phyloP scores from a whole-genome alignment of 2,888 invertebrate species.

The Aspidapion aeneum region DNA sequence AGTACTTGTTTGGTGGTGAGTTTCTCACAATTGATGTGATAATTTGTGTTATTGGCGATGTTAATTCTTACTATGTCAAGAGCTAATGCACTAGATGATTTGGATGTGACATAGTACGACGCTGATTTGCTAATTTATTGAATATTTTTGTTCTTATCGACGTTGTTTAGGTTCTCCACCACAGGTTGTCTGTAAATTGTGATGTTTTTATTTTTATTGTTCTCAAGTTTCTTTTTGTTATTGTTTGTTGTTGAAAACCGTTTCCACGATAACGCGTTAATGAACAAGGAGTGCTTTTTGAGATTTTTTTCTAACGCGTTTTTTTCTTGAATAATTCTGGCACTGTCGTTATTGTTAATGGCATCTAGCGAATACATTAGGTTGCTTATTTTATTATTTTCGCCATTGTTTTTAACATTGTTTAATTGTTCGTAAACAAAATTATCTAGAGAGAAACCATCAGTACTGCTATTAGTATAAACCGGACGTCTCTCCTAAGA shows the following conservation, averaged over 20 bases:
- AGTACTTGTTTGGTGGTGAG: slow-evolving; percentile 52
- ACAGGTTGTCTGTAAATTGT: slow-evolving; percentile 73
- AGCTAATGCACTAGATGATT: slow-evolving; percentile 48
- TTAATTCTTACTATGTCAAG: slow-evolving; percentile 62
- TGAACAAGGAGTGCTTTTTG: slow-evolving; percentile 92
- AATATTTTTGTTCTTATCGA: slow-evolving; percentile 83
- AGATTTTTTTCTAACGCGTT: slow-evolving; percentile 84
- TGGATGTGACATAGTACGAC: slow-evolving; percentile 43
- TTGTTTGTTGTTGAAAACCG: slow-evolving; percentile 87
- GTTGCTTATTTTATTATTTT: slow-evolving; percentile 51
- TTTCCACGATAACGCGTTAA: slow-evolving; percentile 95
- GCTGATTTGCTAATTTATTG: slow-evolving; percentile 38
- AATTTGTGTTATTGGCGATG: slow-evolving; percentile 65
- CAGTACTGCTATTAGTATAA: slow-evolving; percentile 58
- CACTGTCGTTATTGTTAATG: slow-evolving; percentile 69
- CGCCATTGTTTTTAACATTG: slow-evolving; percentile 85
- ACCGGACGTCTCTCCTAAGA: slow-evolving; percentile 83
- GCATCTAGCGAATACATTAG: slow-evolving; percentile 48
- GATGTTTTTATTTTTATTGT: slow-evolving; percentile 83
- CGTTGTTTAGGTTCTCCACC: slow-evolving; percentile 71
- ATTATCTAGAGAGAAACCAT: slow-evolving; percentile 82
- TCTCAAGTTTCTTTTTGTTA: slow-evolving; percentile 89
- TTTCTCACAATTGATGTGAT: slow-evolving; percentile 55
- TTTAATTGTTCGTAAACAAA: slow-evolving; percentile 91
- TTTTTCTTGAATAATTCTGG: slow-evolving; percentile 80